These are phyloP conservation scores for Manis pentadactyla DNA, from an alignment of 2,797 vertebrate genomes.

Conservation along the genomic window DNA sequence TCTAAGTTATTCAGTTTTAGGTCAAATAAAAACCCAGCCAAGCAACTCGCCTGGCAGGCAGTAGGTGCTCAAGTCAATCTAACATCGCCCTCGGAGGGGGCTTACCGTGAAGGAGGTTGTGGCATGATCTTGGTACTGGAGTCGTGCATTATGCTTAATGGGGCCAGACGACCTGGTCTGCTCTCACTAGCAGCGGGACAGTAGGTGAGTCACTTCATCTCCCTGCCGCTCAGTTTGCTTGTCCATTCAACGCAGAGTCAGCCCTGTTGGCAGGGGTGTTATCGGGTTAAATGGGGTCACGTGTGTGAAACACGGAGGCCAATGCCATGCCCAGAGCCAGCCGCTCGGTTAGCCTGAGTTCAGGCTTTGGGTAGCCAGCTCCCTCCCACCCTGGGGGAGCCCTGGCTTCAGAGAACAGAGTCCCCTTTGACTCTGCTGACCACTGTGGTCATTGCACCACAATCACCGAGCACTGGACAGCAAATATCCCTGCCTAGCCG, in stretches of 20 bases:
- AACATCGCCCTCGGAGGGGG: too few relatives aligned
- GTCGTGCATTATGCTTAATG: not conserved
- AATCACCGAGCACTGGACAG: conserved; percentile 77
- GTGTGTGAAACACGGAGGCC: not conserved
- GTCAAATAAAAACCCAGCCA: not conserved
- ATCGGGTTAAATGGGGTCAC: conserved; percentile 8
- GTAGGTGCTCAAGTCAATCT: not conserved
- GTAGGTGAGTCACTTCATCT: not conserved
- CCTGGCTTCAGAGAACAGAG: conserved; percentile 82
- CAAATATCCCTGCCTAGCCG: conserved; percentile 80
- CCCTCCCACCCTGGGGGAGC: not conserved
- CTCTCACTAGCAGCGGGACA: not conserved
- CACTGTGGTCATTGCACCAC: conserved; percentile 81
- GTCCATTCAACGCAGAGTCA: not conserved
- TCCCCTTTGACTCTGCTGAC: conserved; percentile 81
- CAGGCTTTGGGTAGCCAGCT: not conserved
- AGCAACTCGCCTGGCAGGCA: not conserved
- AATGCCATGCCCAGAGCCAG: not conserved
- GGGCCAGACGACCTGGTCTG: not conserved
- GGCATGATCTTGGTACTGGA: not conserved
- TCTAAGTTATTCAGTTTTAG: not conserved
- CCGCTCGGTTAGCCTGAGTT: not conserved
- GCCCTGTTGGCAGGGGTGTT: not conserved
- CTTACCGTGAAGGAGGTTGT: not conserved
- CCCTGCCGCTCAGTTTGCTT: not conserved